Conservation (phyloP, 2,113 vertebrate species). For the Geococcyx californianus region DNA sequence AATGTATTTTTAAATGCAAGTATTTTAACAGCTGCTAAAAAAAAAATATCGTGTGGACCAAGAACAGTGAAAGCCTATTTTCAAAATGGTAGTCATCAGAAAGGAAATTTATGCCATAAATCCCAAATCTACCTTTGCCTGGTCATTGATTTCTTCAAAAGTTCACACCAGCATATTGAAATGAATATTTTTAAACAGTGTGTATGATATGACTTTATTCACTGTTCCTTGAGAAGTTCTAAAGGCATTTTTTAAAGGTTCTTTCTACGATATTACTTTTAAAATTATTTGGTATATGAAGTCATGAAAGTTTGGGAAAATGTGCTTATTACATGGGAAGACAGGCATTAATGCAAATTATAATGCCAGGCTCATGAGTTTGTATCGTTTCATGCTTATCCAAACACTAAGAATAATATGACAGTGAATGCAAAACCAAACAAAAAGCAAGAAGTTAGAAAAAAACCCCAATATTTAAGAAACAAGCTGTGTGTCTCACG, state of each 20-base stretch:
- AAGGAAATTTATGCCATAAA: neutral
- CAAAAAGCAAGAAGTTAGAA: neutral
- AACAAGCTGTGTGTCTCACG: neutral
- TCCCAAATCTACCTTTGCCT: neutral
- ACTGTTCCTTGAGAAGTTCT: neutral
- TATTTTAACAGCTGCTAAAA: neutral
- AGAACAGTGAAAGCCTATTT: neutral
- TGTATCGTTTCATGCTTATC: neutral
- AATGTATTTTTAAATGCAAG: neutral
- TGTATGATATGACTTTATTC: neutral
- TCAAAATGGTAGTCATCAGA: neutral
- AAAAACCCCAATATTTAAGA: neutral
- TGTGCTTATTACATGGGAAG: neutral
- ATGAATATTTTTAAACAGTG: neutral
- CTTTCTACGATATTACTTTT: neutral
- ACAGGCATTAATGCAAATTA: neutral
- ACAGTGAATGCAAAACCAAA: neutral
- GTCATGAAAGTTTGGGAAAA: neutral
- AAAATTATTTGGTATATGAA: neutral
- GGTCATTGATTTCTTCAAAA: neutral
- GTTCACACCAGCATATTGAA: neutral
- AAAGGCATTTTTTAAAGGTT: neutral
- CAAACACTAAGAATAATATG: neutral
- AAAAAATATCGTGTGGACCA: neutral
- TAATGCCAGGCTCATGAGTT: neutral